Base-by-base conservation (phyloP, 2,888 invertebrate species). In the Tyria jacobaeae region DNA sequence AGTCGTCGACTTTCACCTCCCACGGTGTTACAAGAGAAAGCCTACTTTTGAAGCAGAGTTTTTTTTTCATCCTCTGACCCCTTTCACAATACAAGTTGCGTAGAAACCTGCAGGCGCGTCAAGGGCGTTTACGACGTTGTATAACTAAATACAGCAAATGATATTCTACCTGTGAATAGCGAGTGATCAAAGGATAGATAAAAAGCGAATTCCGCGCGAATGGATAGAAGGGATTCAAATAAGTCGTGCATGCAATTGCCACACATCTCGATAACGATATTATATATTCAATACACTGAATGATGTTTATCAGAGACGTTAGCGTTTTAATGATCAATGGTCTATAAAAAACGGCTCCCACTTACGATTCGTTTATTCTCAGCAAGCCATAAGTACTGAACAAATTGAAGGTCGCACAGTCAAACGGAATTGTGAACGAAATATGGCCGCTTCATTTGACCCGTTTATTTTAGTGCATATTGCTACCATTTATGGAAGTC, bases 1-100 rank as follows among this genome's bases (percentile, higher is more conserved):
- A 79, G 76, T 62, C 66, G 77, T 68, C 69, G 80, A 89, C 92
- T 92, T 92, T 92, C 92, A 90, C 92, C 90, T 85, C 87, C 83
- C 86, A 86, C 87, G 78, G 80, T 83, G 82, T 81, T 78, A 80
- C 56, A 69, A 78, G 81, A 88, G 92, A 91, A 91, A 91, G 88
- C 85, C 72, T 66, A 74, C 64, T 77, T 76, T 82, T 76, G 70
- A 72, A 79, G 76, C 80, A 71, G 71, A 78, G 80, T 78, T 82
- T 86, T 84, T 34, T 54, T 86, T 84, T 34, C 75, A 73, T 85
- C 80, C 78, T 81, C 76, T 78, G 83, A 80, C 81, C 84, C 71
- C 81, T 82, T 84, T 86, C 70, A 67, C 65, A 63, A 60, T 60
- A 66, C 70, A 65, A 21, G 71, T 60, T 68, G 66, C 71, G 70